Percentiles rank a stretch among this genome's conserved stretches.
phyloP scores from a whole-genome alignment of 2,797 vertebrate species.

The Bucorvus abyssinicus region DNA sequence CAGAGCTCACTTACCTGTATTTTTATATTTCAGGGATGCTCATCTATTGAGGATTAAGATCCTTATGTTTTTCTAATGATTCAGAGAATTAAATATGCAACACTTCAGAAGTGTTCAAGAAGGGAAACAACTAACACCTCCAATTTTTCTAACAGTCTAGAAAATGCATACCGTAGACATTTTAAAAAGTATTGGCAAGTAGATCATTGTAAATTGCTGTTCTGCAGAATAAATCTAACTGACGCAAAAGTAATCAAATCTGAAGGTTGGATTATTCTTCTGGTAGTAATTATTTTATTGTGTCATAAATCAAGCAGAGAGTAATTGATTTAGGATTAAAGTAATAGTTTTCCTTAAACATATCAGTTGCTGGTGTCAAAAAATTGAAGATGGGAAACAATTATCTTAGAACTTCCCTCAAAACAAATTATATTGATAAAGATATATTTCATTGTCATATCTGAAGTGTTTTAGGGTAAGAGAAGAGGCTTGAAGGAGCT shows the following conservation, averaged over 20 bases:
- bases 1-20: neutral
- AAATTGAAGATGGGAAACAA: slow-evolving; percentile 31
- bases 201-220: neutral
- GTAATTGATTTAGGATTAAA: neutral
- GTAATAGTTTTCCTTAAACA: neutral
- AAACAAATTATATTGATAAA: slow-evolving; percentile 51
- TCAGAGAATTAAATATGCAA: neutral
- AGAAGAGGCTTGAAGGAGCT: slow-evolving; percentile 28
- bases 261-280: neutral
- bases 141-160: neutral
- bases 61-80: neutral
- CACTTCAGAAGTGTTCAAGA: neutral
- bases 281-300: neutral
- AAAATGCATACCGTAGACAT: neutral
- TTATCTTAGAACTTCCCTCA: slow-evolving; percentile 40
- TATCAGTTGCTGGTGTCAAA: neutral
- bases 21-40: neutral
- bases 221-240: neutral
- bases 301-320: neutral
- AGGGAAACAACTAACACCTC: neutral
- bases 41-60: neutral
- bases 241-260: neutral
- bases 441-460: slow-evolving; percentile 59
- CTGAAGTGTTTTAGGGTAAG: slow-evolving; percentile 40
- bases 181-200: neutral